A percentile compares a stretch with the other conserved stretches of the same genome.
Conservation (phyloP, 2,113 vertebrate species). For the Strix uralensis region DNA sequence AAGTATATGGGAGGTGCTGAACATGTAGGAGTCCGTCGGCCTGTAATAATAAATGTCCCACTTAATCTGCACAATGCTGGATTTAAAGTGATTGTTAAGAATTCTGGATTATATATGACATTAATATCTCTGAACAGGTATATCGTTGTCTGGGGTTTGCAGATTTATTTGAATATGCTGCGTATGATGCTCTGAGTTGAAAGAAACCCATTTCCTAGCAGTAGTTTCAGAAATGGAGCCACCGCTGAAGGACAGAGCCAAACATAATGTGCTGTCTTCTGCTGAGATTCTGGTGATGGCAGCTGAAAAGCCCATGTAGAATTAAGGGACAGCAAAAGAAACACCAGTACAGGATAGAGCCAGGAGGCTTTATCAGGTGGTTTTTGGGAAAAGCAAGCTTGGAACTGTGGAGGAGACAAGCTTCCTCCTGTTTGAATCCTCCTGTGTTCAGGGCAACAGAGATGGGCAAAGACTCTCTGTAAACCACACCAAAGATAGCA, state of each 20-base stretch:
- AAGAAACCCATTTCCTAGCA: background rate
- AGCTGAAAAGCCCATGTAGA: background rate
- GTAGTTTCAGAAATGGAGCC: background rate
- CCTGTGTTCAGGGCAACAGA: background rate
- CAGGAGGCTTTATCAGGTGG: background rate
- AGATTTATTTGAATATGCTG: background rate
- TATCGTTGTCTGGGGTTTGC: background rate
- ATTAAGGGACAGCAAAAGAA: background rate
- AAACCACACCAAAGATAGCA: background rate
- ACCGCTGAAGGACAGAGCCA: background rate
- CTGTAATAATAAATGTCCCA: background rate
- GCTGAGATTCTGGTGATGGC: background rate
- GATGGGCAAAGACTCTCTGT: background rate
- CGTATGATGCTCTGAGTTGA: background rate
- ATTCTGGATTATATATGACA: background rate
- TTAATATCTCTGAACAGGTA: background rate
- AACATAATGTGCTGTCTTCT: background rate
- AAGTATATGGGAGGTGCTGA: background rate
- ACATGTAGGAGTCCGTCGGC: fast-evolving
- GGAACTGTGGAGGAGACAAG: background rate
- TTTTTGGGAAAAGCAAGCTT: background rate
- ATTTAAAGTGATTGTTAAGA: background rate
- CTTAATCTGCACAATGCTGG: background rate
- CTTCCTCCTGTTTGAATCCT: background rate
- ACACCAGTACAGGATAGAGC: background rate